These are phyloP conservation scores for Scaptomyza polygonia DNA, from an alignment of 2,888 invertebrate genomes.

Conservation along the genomic window DNA sequence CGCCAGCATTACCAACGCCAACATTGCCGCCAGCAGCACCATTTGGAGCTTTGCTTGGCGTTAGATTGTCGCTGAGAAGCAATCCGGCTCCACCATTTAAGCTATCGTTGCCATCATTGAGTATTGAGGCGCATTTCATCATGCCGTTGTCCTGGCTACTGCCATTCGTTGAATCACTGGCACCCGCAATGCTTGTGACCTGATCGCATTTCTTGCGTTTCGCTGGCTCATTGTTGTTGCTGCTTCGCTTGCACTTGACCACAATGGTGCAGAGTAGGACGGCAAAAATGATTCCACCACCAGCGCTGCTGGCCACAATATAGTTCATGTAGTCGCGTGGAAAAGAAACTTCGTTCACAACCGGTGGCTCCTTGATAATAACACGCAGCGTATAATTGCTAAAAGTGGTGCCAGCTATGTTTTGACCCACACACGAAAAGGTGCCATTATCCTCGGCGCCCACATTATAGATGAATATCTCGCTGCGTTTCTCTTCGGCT, in stretches of 20 bases:
- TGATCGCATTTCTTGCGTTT: slow-evolving; percentile 86
- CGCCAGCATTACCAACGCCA: slow-evolving; percentile 48
- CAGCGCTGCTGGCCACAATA: slow-evolving; percentile 88
- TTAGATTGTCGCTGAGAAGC: slow-evolving; percentile 72
- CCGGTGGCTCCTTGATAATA: slow-evolving; percentile 89
- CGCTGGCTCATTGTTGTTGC: slow-evolving; percentile 69
- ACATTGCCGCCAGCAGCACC: slow-evolving; percentile 38
- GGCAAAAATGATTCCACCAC: slow-evolving; percentile 87
- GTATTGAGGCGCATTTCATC: slow-evolving; percentile 86
- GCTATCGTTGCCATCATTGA: slow-evolving; percentile 77
- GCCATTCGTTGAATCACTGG: slow-evolving; percentile 63
- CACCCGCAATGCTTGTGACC: slow-evolving; percentile 85
- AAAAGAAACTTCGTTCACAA: slow-evolving; percentile 88
- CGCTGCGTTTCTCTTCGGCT: slow-evolving; percentile 89
- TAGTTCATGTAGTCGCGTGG: slow-evolving; percentile 90
- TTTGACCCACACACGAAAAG: slow-evolving; percentile 93
- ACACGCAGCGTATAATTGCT: slow-evolving; percentile 93
- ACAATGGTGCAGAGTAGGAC: slow-evolving; percentile 88
- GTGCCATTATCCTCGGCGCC: slow-evolving; percentile 93
- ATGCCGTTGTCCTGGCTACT: slow-evolving; percentile 85
- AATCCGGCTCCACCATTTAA: slow-evolving; percentile 70
- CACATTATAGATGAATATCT: slow-evolving; percentile 91
- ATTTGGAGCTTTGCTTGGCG: slow-evolving; percentile 76
- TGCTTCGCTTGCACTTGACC: slow-evolving; percentile 85
- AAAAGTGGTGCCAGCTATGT: slow-evolving; percentile 91